Evolutionary conservation across 2,113 vertebrate genomes (phyloP), one percentile per base, ranked within the genome.

Genomic region (Osmerus eperlanus): DNA sequence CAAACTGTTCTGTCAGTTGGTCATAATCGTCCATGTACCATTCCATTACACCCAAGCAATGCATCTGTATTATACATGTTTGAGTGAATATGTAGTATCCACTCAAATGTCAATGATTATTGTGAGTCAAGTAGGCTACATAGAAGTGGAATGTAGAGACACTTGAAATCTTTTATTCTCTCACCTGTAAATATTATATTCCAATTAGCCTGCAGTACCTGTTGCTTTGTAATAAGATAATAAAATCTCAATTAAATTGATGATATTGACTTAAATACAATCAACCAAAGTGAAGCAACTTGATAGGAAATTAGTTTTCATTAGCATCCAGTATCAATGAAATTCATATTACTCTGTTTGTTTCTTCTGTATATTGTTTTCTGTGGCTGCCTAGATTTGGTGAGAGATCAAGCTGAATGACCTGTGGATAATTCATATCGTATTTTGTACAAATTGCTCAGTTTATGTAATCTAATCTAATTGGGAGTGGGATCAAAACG

Each of bases 401-500:
- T 78, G 68, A 70, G 36, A 85, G 86, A 87, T 90, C 79, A 89
- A 87, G 77, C 65, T 14, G 70, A 81, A 81, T 79, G 82, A 89
- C 88, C 85, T 81, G 87, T 68, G 82, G 86, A 86, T 85, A 86
- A 89, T 83, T 85, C 80, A 85, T 82, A 85, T 84, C 41, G 9
- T 74, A 77, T 90, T 87, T 81, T 81, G 79, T 78, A 75, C 83
- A 89, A 88, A 90, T 86, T 84, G 82, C 61, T 81, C 82, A 84
- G 82, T 86, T 82, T 83, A 82, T 86, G 71, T 87, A 81, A 89
- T 89, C 78, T 86, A 85, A 88, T 89, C 78, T 84, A 88, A 87
- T 87, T 86, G 78, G 81, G 83, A 88, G 83, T 81, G 85, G 83
- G 85, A 89, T 89, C 86, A 89, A 86, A 91, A 87, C 79, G 84